Conservation (phyloP, 1,140 invertebrate species). For the Solenopsis invicta region DNA sequence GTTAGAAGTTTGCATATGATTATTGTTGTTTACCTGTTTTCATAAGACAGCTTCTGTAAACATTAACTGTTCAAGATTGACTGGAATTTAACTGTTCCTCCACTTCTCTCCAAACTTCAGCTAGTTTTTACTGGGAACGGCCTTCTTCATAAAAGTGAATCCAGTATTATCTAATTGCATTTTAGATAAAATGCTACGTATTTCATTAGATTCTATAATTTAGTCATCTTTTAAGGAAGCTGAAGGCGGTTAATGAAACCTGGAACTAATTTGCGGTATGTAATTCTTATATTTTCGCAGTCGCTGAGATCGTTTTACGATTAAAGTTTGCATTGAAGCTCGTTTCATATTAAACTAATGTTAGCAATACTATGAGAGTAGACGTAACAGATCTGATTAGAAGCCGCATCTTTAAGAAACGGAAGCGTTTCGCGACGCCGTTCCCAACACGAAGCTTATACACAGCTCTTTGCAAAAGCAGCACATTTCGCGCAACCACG, state of each 20-base stretch:
- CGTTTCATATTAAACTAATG: not conserved
- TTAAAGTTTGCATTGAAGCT: not conserved
- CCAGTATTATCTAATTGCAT: slow-evolving; percentile 9
- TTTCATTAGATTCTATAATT: not conserved
- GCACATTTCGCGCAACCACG: slow-evolving; percentile 3
- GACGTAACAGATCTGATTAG: slow-evolving; percentile 24
- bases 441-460: not conserved
- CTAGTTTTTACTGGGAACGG: not conserved
- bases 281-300: slow-evolving; percentile 7
- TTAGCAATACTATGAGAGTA: not conserved
- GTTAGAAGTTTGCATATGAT: slow-evolving; percentile 9
- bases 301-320: not conserved
- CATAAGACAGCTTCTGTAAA: not conserved
- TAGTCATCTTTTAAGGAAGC: not conserved
- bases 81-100: not conserved
- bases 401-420: not conserved
- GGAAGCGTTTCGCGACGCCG: not conserved
- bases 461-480: not conserved
- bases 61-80: not conserved
- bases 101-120: not conserved
- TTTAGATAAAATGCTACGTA: slow-evolving; percentile 1
- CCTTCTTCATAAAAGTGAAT: not conserved
- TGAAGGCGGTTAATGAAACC: not conserved
- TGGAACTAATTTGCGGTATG: not conserved
- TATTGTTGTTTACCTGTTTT: not conserved